phyloP scores from a whole-genome alignment of 2,113 vertebrate species.

The Furnarius figulus region DNA sequence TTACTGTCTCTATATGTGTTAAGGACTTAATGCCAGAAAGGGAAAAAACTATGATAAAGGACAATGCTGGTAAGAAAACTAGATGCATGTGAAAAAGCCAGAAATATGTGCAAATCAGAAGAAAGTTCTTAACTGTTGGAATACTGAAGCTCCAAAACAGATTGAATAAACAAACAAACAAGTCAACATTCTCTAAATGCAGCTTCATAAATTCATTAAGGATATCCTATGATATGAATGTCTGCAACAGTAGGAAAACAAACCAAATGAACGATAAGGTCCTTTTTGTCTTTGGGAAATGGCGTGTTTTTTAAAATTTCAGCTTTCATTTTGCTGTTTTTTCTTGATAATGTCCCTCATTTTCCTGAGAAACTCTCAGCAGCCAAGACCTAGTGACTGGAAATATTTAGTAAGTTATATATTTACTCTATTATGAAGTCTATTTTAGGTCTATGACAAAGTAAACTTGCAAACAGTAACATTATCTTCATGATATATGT shows the following conservation, averaged over 20 bases:
- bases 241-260: neutral
- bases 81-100: neutral
- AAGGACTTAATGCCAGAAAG: neutral
- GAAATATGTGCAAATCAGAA: neutral
- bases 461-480: neutral
- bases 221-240: neutral
- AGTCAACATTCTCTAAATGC: neutral
- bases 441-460: neutral
- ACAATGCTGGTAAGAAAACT: neutral
- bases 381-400: neutral
- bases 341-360: neutral
- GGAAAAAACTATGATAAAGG: neutral
- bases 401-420: neutral
- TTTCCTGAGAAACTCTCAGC: neutral
- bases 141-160: neutral
- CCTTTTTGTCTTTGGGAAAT: neutral
- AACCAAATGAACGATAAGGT: neutral
- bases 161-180: neutral
- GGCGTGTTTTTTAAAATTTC: neutral
- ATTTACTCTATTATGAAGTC: neutral
- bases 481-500: fast-evolving
- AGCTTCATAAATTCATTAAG: neutral
- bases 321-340: neutral
- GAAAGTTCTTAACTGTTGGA: neutral
- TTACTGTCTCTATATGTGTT: neutral